Percentiles rank a stretch among this genome's conserved stretches.
These are phyloP conservation scores for Harpagifer antarcticus DNA, from an alignment of 2,797 vertebrate species.

Conservation along the genomic window DNA sequence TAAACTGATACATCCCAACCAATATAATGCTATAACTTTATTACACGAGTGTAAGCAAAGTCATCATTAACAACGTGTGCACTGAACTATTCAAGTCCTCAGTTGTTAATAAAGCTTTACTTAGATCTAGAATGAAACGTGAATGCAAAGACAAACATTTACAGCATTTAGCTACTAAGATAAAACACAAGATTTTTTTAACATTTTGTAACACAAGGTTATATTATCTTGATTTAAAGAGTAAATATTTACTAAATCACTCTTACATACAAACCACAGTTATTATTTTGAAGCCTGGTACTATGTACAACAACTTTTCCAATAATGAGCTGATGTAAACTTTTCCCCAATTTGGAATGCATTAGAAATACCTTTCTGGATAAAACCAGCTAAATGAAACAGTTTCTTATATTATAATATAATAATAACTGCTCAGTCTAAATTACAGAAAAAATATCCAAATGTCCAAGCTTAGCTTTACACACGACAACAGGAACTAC, in stretches of 20 bases:
- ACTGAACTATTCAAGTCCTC: slow-evolving; percentile 28
- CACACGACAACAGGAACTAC: slow-evolving; percentile 35
- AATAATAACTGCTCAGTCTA: slow-evolving; percentile 32
- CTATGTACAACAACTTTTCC: slow-evolving; percentile 26
- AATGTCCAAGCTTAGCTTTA: slow-evolving; percentile 31
- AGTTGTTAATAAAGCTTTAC: slow-evolving; percentile 59
- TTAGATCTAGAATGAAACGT: slow-evolving; percentile 58
- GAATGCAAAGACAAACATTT: slow-evolving; percentile 52
- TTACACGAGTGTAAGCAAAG: slow-evolving; percentile 24
- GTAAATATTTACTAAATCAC: slow-evolving; percentile 41
- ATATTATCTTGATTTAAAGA: slow-evolving; percentile 32
- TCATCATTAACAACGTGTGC: slow-evolving; percentile 4
- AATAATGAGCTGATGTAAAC: slow-evolving; percentile 59
- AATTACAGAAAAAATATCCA: slow-evolving; percentile 44
- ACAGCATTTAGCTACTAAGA: slow-evolving; percentile 26
- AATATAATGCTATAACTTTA: slow-evolving; percentile 40
- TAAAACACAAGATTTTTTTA: too few relatives aligned
- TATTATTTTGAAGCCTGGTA: slow-evolving; percentile 20
- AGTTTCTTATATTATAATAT: slow-evolving; percentile 26
- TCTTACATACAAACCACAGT: slow-evolving; percentile 41
- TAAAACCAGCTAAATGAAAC: slow-evolving; percentile 33
- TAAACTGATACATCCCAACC: slow-evolving; percentile 6
- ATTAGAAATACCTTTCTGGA: slow-evolving; percentile 54
- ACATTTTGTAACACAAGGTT: slow-evolving; percentile 27
- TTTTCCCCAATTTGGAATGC: slow-evolving; percentile 64